phyloP scores from a whole-genome alignment of 2,797 vertebrate species.

The Ciconia nigra region DNA sequence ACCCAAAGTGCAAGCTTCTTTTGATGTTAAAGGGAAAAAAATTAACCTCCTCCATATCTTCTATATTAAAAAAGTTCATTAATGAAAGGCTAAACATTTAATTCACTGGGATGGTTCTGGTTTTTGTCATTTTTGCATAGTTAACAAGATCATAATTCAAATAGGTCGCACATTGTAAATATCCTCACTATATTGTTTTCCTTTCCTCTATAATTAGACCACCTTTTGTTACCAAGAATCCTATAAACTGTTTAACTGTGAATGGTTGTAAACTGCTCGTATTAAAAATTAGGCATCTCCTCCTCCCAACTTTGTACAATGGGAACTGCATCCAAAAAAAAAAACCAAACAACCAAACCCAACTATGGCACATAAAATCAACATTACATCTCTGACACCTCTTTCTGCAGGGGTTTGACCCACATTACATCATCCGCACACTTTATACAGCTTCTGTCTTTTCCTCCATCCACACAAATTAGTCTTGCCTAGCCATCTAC shows the following conservation, averaged over 20 bases:
- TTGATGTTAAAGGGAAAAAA: constrained; percentile 67
- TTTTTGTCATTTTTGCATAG: constrained; percentile 75
- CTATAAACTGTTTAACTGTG: constrained; percentile 72
- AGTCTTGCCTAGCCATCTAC: background rate
- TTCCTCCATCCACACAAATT: background rate
- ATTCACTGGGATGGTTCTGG: constrained; percentile 70
- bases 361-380: constrained; percentile 38
- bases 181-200: constrained; percentile 66
- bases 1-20: constrained; percentile 64
- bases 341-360: background rate
- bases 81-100: constrained; percentile 69
- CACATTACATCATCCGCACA: background rate
- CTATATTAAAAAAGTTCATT: constrained; percentile 63
- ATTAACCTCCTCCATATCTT: constrained; percentile 61
- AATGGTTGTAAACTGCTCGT: constrained; percentile 71
- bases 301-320: background rate
- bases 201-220: constrained; percentile 70
- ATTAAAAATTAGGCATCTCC: constrained; percentile 68
- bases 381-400: constrained; percentile 16
- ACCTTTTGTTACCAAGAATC: constrained; percentile 73
- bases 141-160: constrained; percentile 78
- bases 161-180: constrained; percentile 76
- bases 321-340: background rate
- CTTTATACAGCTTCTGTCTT: constrained; percentile 1
- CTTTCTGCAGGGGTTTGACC: background rate